These are phyloP conservation scores for Morone chrysops DNA, from an alignment of 2,113 vertebrate genomes.

Conservation along the genomic window DNA sequence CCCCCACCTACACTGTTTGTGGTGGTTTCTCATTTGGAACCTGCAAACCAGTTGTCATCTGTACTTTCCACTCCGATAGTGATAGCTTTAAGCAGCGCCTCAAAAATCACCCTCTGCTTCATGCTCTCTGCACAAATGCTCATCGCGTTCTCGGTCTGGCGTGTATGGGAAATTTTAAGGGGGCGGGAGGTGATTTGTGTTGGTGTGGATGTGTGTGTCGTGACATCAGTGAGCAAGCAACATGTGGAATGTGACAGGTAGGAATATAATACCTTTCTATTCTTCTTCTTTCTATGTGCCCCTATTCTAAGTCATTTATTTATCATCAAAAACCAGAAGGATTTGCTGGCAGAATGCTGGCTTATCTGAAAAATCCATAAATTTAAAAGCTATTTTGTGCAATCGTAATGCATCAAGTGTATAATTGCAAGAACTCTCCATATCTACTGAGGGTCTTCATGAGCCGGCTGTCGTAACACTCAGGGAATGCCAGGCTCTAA, in stretches of 20 bases:
- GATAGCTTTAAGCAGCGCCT: slow-evolving; percentile 72
- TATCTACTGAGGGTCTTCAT: background rate
- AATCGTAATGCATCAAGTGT: background rate
- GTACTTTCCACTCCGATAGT: slow-evolving; percentile 77
- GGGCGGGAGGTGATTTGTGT: slow-evolving; percentile 13
- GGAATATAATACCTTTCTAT: background rate
- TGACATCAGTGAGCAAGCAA: slow-evolving; percentile 23
- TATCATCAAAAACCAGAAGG: background rate
- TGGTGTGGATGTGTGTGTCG: slow-evolving; percentile 5
- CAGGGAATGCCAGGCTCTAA: background rate
- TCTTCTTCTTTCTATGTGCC: too few relatives aligned
- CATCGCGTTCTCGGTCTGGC: slow-evolving; percentile 23
- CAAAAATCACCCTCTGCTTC: slow-evolving; percentile 69
- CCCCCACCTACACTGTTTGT: slow-evolving; percentile 39
- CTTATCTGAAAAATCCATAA: background rate
- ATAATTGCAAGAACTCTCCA: background rate
- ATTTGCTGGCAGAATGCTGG: background rate
- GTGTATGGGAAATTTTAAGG: slow-evolving; percentile 46
- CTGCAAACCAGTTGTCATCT: slow-evolving; percentile 80
- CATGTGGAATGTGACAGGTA: slow-evolving; percentile 15
- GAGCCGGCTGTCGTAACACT: slow-evolving; percentile 9
- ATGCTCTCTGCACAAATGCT: slow-evolving; percentile 67
- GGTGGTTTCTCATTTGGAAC: slow-evolving; percentile 77
- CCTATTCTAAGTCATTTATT: background rate
- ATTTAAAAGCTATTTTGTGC: background rate